phyloP scores from a whole-genome alignment of 64 coral and sea anemone genomes.

The Exaiptasia diaphana region DNA sequence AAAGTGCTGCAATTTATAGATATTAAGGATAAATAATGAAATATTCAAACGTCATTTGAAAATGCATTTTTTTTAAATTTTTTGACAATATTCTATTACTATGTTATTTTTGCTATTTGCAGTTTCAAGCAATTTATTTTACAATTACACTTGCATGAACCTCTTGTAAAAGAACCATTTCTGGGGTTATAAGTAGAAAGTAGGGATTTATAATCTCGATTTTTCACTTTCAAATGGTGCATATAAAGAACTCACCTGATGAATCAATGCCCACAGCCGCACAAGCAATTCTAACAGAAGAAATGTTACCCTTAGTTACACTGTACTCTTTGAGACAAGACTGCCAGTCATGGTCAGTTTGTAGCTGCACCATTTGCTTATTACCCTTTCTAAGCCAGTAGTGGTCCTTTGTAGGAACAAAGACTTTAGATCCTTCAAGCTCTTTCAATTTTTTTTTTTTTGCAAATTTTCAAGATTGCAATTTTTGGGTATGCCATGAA shows the following conservation, averaged over 20 bases:
- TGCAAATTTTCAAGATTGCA: not conserved
- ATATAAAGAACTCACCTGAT: not conserved
- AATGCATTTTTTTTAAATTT: too few relatives aligned
- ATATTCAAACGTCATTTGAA: too few relatives aligned
- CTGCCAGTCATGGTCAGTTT: not conserved
- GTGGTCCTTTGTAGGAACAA: not conserved
- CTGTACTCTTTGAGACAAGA: constrained; percentile 13
- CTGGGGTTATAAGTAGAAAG: not conserved
- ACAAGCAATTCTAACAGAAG: not conserved
- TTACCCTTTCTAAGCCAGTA: constrained; percentile 29
- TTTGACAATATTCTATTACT: not conserved
- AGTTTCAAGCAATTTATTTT: not conserved
- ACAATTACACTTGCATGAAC: too few relatives aligned
- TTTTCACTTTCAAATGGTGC: not conserved
- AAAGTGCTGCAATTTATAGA: not conserved
- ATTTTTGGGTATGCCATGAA: not conserved
- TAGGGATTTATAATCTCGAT: not conserved
- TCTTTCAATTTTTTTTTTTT: not conserved
- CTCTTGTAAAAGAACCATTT: not conserved
- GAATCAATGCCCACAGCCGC: not conserved
- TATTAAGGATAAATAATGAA: too few relatives aligned
- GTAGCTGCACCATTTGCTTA: not conserved
- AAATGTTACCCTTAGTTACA: not conserved
- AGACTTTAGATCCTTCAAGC: not conserved
- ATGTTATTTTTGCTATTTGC: not conserved